Evolutionary conservation across 1,140 invertebrate species (phyloP), one percentile per base, ranked within the genome.

Genomic region (Drosophila bocqueti): DNA sequence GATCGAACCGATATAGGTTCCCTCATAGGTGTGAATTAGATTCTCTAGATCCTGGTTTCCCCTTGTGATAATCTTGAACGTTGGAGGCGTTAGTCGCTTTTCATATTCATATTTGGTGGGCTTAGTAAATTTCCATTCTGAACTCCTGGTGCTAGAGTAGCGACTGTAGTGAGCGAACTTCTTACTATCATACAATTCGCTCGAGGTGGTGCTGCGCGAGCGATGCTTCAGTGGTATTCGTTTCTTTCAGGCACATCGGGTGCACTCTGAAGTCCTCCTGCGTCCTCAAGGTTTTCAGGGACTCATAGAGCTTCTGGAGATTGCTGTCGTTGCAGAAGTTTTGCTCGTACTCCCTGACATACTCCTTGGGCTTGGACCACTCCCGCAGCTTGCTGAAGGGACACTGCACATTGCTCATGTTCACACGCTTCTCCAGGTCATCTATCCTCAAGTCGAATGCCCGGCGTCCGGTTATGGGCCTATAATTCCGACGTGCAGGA

Each of bases 401-500:
- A 76, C 92, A 93, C 21, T 73, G 43, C 11, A 93, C 38, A 13
- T 80, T 52, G 0, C 52, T 45, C 62, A 84, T 80, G 8, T 85
- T 80, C 1, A 91, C 74, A 2, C 77, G 78, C 34, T 86, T 92
- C 50, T 93, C 87, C 46, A 93, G 63, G 4, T 91, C 87, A 65
- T 93, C 92, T 50, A 93, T 92, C 29, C 91, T 77, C 68, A 84
- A 77, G 47, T 93, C 81, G 29, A 92, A 93, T 2, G 83, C 74
- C 31, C 77, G 84, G n/a, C 77, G 81, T 15, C 18, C 64, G 13
- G 65, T 85, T n/a, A 42, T 59, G 2, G 74, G 62, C 0, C 60
- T 65, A 38, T 91, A 93, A 42, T 93, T 93, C 47, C 92, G 86
- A 16, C 93, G 90, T 50, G 92, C 92, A 1, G 94, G 93, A 85